Evolutionary conservation across 2,888 invertebrate genomes (phyloP), one percentile per base, ranked within the genome.

Genomic region (Tetragonisca angustula): DNA sequence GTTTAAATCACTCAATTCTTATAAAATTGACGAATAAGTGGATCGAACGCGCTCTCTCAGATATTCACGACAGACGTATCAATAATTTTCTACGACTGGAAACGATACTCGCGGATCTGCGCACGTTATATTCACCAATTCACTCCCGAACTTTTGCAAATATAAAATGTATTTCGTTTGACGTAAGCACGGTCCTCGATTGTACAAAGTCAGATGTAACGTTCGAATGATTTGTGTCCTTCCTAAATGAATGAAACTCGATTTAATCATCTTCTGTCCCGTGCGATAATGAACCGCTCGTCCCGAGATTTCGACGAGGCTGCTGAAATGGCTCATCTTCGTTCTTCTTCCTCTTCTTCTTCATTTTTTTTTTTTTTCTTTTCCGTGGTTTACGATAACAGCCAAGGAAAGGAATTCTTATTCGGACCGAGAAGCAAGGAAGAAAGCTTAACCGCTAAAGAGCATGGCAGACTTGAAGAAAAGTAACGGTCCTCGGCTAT

Each of bases 391-490:
- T 21, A 54, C 49, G 68, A 61, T 68, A 56, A 56, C 62, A 72
- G 19, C 19, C 54, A n/a, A 19, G 50, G 54, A 54, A 64, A 68
- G 21, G 50, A 68, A 62, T 68, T 68, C 52, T 21, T 59, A 64
- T 80, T 32, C 17, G 59, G 32, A 2, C 2, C 15, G 52, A 21
- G 67, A 50, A 54, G 65, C 59, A 74, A 56, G 50, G 71, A 72
- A 54, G 21, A 72, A 59, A 73, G 59, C 78, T 52, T 71, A 52
- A 69, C 73, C 65, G 62, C 43, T 70, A 59, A 65, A 70, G 59
- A 79, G 76, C 68, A 65, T 9, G 49, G 49, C 43, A 19, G 72
- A 73, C 54, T 76, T 84, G 50, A 79, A 65, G 61, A 83, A 70
- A 69, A 79, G 61, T 49, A 67, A 52, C 43, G 76, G 50, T 36